Evolutionary conservation across 2,888 invertebrate species (phyloP), one percentile per base, ranked within the genome.

Genomic region (Incurvaria masculella): DNA sequence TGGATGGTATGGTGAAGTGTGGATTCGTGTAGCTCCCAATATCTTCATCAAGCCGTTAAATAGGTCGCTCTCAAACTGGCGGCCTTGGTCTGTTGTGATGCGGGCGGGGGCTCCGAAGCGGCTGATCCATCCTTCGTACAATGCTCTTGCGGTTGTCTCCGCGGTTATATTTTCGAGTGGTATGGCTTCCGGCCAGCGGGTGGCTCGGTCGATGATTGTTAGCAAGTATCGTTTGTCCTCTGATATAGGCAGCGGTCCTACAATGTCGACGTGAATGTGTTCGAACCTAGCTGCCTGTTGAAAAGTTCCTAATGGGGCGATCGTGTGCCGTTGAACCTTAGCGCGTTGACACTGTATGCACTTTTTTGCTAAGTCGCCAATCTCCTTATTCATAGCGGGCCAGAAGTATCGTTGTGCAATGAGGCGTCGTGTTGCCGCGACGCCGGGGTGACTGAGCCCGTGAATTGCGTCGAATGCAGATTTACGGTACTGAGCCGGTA

Each of bases 221-320:
- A 69, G 56, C 19, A 59, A 56, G 49, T 68, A 69, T 4, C 54
- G 50, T 45, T 51, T 59, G 10, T 59, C 62, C 14, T 56, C 33
- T 1, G 58, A 58, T 2, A 48, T 6, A 17, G 68, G 65, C 10
- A 72, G 51, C 0, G 69, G 70, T 2, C 69, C 68, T 1, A 76
- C 60, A 5, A 76, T 26, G 19, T 44, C 44, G 18, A 44, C 14
- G 18, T 44, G 45, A n/a, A 51, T 46, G 41, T 52, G 52, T 5
- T 46, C 42, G 38, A 53, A 49, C 1, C 51, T 23, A 11, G 18
- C 47, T 10, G 49, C 23, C 10, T 21, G 23, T 6, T 19, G 21
- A 17, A 48, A 54, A 8, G 40, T 19, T 3, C 49, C 44, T 4
- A 46, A n/a, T 10, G 51, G 48, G 21, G 47, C 23, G 16, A 26